phyloP scores from a whole-genome alignment of 2,113 vertebrate genomes.

The Columba livia region DNA sequence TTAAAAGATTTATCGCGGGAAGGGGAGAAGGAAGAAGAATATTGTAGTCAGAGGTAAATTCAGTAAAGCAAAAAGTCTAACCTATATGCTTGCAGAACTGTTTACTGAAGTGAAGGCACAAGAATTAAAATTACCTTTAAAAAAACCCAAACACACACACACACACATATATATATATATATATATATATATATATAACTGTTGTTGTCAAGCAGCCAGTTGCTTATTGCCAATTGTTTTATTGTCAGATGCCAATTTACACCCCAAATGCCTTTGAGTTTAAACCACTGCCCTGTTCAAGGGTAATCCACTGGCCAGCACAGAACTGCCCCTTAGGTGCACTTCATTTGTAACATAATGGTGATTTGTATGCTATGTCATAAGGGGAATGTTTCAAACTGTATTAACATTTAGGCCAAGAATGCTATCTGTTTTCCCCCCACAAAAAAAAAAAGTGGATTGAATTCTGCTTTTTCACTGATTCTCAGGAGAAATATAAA shows the following conservation, averaged over 20 bases:
- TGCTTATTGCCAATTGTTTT: neutral
- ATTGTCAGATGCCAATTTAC: neutral
- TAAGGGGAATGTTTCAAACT: neutral
- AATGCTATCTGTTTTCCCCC: neutral
- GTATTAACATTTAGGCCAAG: neutral
- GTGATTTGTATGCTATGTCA: slow-evolving; percentile 13
- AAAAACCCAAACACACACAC: too few species aligned
- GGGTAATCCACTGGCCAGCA: neutral
- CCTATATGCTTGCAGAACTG: neutral
- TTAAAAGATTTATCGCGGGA: neutral
- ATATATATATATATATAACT: neutral
- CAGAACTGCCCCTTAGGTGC: neutral
- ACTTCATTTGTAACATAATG: slow-evolving; percentile 54
- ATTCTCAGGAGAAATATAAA: neutral
- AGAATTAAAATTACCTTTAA: neutral
- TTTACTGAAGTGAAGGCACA: neutral
- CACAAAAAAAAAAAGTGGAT: neutral
- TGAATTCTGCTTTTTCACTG: neutral
- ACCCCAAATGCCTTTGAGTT: neutral
- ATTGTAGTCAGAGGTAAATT: neutral
- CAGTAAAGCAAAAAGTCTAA: neutral
- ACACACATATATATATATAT: too few species aligned
- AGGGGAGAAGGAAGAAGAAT: neutral
- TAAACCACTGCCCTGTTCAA: neutral
- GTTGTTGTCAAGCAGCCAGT: neutral